Percentiles rank a stretch among this genome's conserved stretches.
phyloP scores from a whole-genome alignment of 2,888 invertebrate genomes.

The Eudemis profundana region DNA sequence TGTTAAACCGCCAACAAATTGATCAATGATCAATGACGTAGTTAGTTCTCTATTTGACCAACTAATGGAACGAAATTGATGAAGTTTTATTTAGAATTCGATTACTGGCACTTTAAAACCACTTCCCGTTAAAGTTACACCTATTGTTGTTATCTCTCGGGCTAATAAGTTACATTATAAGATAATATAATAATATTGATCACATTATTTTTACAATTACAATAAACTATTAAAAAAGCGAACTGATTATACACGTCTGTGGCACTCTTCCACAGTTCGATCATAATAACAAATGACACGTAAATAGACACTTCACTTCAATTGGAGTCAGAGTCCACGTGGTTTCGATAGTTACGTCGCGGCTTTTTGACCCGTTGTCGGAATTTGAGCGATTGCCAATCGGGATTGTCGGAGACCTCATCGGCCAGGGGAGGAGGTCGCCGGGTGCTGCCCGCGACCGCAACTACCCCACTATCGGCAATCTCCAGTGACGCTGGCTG shows the following conservation, averaged over 20 bases:
- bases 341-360: conserved; percentile 86
- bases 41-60: too few relatives aligned
- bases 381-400: conserved; percentile 82
- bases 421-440: conserved; percentile 59
- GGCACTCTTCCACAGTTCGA: conserved; percentile 32
- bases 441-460: conserved; percentile 68
- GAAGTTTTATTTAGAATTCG: too few relatives aligned
- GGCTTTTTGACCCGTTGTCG: conserved; percentile 86
- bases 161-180: conserved; percentile 55
- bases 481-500: conserved; percentile 54
- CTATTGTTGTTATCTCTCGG: too few relatives aligned
- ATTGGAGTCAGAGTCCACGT: conserved; percentile 88
- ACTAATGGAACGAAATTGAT: too few relatives aligned
- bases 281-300: neutral
- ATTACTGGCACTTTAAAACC: too few relatives aligned
- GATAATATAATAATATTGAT: conserved; percentile 57
- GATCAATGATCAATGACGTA: too few relatives aligned
- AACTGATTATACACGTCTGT: conserved; percentile 45
- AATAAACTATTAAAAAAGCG: conserved; percentile 60
- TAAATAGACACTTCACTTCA: too few relatives aligned
- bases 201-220: conserved; percentile 61
- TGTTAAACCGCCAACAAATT: too few relatives aligned
- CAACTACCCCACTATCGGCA: conserved; percentile 76
- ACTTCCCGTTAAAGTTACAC: too few relatives aligned
- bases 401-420: conserved; percentile 76